Percentiles rank a stretch among this genome's conserved stretches.
Evolutionary conservation across 2,888 invertebrate genomes (phyloP).

Genomic region (Melieria omissa): DNA sequence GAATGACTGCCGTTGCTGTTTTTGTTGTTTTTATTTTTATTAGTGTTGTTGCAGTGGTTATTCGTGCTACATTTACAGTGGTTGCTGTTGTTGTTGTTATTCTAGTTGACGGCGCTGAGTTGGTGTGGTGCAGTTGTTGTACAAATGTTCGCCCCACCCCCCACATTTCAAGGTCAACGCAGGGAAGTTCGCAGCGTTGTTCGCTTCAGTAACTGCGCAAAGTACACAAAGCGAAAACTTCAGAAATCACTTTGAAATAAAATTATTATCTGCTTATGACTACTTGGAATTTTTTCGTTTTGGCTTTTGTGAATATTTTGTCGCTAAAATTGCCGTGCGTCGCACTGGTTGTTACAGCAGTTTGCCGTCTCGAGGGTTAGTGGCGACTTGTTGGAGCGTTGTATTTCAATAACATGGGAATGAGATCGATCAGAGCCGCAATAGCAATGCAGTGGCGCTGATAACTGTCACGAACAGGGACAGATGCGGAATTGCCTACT

Average conservation of each 20-base stretch:
- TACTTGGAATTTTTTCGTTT: no score
- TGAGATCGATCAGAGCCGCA: slow-evolving; percentile 6
- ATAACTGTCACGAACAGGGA: no score
- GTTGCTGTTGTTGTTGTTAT: no score
- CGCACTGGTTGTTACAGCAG: no score
- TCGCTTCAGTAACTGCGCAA: slow-evolving; percentile 60
- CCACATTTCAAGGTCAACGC: slow-evolving; percentile 44
- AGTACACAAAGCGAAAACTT: slow-evolving; percentile 10
- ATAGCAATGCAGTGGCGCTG: no score
- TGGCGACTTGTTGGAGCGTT: slow-evolving; percentile 61
- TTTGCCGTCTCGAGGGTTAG: neutral
- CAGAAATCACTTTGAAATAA: no score
- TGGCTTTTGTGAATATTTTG: no score
- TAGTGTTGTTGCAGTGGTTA: slow-evolving; percentile 23
- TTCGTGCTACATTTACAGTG: neutral
- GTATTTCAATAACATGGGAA: slow-evolving; percentile 52
- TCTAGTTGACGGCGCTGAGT: no score
- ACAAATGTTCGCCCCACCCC: slow-evolving; percentile 42
- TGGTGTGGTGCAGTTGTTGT: no score
- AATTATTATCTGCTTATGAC: no score
- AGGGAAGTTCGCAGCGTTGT: slow-evolving; percentile 38
- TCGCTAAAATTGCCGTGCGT: no score
- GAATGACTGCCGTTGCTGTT: slow-evolving; percentile 31
- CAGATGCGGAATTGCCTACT: no score
- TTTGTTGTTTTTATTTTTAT: slow-evolving; percentile 22